A percentile compares a stretch with the other conserved stretches of the same genome.
Conservation (phyloP, 2,888 invertebrate genomes). For the Scaptomyza parva region DNA sequence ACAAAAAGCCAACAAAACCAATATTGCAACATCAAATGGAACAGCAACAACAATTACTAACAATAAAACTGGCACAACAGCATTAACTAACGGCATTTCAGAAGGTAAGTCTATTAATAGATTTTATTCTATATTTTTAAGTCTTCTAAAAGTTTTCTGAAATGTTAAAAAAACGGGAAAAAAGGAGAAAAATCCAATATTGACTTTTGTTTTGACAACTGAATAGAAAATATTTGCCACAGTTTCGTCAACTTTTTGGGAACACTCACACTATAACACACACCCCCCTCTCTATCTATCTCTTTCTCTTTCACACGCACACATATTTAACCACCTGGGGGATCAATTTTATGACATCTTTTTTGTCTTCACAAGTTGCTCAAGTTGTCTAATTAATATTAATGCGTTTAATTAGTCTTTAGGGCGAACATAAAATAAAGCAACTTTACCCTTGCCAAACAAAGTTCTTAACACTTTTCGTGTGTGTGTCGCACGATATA, state of each 20-base stretch:
- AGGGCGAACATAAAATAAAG: constrained; percentile 11
- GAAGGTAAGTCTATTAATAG: constrained; percentile 52
- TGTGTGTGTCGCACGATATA: not conserved
- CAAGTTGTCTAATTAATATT: constrained; percentile 75
- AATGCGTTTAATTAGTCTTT: constrained; percentile 65
- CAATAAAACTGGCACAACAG: constrained; percentile 38
- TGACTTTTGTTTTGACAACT: constrained; percentile 56
- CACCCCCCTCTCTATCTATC: no score
- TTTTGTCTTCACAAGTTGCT: constrained; percentile 24
- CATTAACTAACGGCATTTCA: constrained; percentile 38
- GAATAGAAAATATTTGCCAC: constrained; percentile 39
- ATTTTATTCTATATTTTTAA: no score
- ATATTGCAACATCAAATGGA: constrained; percentile 13
- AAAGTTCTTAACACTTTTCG: constrained; percentile 8
- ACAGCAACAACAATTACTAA: constrained; percentile 31
- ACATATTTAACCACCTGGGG: constrained; percentile 47
- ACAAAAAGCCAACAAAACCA: constrained; percentile 36
- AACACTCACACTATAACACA: constrained; percentile 1
- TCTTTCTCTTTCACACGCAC: not conserved
- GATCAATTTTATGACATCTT: constrained; percentile 51
- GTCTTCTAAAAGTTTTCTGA: no score
- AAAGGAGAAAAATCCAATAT: constrained; percentile 9
- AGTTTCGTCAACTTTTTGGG: constrained; percentile 43
- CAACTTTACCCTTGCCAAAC: not conserved
- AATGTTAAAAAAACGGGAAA: constrained; percentile 9